Base-by-base conservation (phyloP, 2,797 vertebrate species). In the Mastacembelus armatus region DNA sequence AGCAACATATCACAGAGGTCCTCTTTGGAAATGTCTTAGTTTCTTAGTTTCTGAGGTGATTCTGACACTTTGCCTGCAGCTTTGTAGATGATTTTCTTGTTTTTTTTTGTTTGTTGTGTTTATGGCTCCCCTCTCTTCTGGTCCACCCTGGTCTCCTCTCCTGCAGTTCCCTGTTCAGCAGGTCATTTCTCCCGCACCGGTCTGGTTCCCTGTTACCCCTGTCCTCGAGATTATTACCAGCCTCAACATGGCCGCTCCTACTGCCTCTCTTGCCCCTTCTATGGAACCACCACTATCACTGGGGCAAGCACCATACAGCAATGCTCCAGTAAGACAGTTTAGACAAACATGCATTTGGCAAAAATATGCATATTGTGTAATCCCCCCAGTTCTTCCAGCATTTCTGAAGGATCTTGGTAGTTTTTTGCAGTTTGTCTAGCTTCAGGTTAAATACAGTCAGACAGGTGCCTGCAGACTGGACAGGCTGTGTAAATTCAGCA, bases 141-240 rank as follows among this genome's bases (percentile, higher is more conserved):
- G 12, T 26, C 35, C 12, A 59, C 26, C 51, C 35, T 48, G 38
- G 19, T 59, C 24, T 52, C 29, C 26, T 15, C 35, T 47, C 42
- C 40, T 55, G 14, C 89, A 99, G 98, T 96, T 8, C 97, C 96
- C 0, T 99, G 98, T 84, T 90, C 93, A 4, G 88, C 95, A 2
- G 98, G 98, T 32, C 94, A 98, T 72, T 98, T 99, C 88, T 99
- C 98, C 44, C 96, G 98, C 7, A 96, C 96, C 10, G 98, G 98
- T 33, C 90, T 99, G 88, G 93, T 93, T 51, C 96, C 97, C 5
- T 98, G 97, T 81, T 95, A 98, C 85, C 95, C 96, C 0, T 99
- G 98, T 83, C 98, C 98, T 39, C 93, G 92, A 71, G 98, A 99
- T 85, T 99, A 99, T 88, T 99, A 99, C 87, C 98, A 99, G 2